A percentile compares a stretch with the other conserved stretches of the same genome.
Evolutionary conservation across 2,113 vertebrate species (phyloP).

Genomic region (Rhinoderma darwinii): DNA sequence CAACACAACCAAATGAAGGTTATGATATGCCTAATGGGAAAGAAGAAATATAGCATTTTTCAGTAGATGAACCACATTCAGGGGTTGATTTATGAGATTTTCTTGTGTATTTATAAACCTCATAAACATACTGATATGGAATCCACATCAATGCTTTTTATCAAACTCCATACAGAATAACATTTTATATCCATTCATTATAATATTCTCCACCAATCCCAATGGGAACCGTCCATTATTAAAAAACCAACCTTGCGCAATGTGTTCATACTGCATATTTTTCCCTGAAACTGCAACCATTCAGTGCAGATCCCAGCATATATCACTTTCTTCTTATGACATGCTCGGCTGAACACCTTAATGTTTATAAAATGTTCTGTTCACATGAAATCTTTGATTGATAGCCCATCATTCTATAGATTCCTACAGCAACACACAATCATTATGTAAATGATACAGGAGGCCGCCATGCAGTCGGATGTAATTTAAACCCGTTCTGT

Average conservation of each 20-base stretch:
- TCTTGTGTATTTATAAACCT: not conserved
- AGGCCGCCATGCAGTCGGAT: not conserved
- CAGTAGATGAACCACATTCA: not conserved
- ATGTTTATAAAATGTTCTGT: constrained; percentile 41
- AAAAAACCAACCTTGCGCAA: not conserved
- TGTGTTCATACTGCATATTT: not conserved
- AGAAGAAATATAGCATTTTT: not conserved
- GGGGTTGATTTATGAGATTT: not conserved
- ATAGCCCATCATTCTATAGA: constrained; percentile 22
- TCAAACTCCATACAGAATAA: not conserved
- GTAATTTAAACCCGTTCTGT: constrained; percentile 1
- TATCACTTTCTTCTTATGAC: constrained; percentile 42
- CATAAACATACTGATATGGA: not conserved
- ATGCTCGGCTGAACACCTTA: constrained; percentile 34
- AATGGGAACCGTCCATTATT: constrained; percentile 2
- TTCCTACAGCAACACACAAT: constrained; percentile 28
- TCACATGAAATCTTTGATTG: constrained; percentile 32
- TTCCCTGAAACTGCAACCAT: not conserved
- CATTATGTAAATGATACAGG: constrained; percentile 32
- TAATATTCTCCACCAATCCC: not conserved
- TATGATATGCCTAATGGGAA: constrained; percentile 4
- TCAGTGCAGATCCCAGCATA: constrained; percentile 1
- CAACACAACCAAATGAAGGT: not conserved
- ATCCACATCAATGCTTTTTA: not conserved
- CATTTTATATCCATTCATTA: not conserved